Conservation (phyloP, 2,888 invertebrate genomes). For the Omphaloscelis lunosa region DNA sequence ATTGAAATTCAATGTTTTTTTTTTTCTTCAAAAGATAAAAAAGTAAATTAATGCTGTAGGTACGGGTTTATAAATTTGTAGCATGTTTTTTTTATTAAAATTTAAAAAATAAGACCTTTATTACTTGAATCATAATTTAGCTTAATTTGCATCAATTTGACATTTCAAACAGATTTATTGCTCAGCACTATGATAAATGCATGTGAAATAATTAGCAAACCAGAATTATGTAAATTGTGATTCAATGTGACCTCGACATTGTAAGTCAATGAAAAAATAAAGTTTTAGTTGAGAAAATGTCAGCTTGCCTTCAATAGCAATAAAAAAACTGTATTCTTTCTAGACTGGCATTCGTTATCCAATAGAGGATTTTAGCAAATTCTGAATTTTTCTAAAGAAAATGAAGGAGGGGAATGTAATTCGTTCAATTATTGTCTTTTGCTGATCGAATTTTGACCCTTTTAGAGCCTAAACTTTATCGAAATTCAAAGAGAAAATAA, state of each 20-base stretch:
- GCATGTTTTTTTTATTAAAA: neutral
- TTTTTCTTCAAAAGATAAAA: neutral
- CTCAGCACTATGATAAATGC: neutral
- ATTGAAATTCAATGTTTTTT: neutral
- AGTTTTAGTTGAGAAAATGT: neutral
- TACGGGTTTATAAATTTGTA: neutral
- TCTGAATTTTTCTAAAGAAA: constrained; percentile 18
- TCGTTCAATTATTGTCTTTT: constrained; percentile 5
- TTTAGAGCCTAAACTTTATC: neutral
- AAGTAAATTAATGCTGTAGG: neutral
- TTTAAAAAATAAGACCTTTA: neutral
- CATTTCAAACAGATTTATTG: constrained; percentile 18
- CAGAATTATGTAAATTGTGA: constrained; percentile 9
- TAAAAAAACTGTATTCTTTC: constrained; percentile 9
- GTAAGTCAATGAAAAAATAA: constrained; percentile 5
- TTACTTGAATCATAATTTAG: constrained; percentile 16
- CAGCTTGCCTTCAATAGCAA: neutral
- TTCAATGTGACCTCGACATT: constrained; percentile 28
- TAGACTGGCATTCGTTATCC: constrained; percentile 15
- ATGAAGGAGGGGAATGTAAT: neutral
- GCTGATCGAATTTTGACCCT: neutral
- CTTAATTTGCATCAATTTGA: constrained; percentile 18
- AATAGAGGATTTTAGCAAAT: constrained; percentile 31
- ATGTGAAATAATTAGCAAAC: constrained; percentile 7
- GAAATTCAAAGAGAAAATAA: neutral